These are phyloP conservation scores for Neodiprion virginianus DNA, from an alignment of 1,140 invertebrate genomes.

Conservation along the genomic window DNA sequence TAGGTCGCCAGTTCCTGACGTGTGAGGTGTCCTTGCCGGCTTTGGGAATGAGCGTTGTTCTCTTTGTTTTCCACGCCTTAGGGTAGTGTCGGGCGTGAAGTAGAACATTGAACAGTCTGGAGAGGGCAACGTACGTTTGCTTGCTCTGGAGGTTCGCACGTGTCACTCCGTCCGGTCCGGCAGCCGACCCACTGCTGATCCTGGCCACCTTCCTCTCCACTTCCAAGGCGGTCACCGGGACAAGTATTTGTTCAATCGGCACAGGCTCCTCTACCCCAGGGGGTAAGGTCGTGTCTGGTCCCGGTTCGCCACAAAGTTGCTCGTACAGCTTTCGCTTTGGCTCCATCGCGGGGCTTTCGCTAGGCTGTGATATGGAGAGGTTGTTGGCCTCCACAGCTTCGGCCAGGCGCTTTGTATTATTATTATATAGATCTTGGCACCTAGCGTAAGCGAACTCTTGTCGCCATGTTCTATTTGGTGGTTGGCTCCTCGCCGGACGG, in stretches of 20 bases:
- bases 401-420: neutral
- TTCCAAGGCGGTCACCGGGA: constrained; percentile 9
- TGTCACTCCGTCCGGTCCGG: constrained; percentile 14
- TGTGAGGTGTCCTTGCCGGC: constrained; percentile 17
- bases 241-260: neutral
- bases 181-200: neutral
- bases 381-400: neutral
- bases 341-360: neutral
- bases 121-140: neutral
- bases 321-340: neutral
- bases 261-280: neutral
- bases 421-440: neutral
- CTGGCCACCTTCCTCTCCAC: constrained; percentile 2
- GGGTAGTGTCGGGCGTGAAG: constrained; percentile 19
- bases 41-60: constrained; percentile 35
- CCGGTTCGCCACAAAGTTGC: constrained; percentile 5
- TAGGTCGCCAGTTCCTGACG: constrained; percentile 29
- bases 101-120: constrained; percentile 1
- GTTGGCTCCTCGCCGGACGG: neutral
- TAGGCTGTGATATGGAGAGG: neutral
- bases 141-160: neutral
- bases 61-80: constrained; percentile 28
- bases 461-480: neutral
- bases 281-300: neutral
- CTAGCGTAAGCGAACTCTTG: neutral